These are phyloP conservation scores for Micrasema longulum DNA, from an alignment of 1,140 invertebrate genomes.

Conservation along the genomic window DNA sequence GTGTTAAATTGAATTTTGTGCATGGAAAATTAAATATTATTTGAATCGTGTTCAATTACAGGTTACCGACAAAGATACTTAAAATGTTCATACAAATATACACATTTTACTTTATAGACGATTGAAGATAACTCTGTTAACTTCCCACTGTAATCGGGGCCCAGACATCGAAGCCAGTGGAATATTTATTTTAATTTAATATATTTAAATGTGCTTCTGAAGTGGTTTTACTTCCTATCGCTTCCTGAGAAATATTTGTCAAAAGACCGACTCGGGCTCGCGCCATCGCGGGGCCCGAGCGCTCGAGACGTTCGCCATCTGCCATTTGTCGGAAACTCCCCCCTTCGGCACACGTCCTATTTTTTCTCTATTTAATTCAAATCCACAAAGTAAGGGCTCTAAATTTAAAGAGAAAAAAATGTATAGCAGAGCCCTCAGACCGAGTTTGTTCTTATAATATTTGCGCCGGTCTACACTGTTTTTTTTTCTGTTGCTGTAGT, in stretches of 20 bases:
- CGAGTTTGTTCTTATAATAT: constrained; percentile 38
- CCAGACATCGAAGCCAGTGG: too few species aligned
- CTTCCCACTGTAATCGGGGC: too few species aligned
- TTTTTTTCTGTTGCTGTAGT: not conserved
- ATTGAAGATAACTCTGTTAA: too few species aligned
- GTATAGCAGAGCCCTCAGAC: constrained; percentile 18
- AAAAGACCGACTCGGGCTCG: constrained; percentile 44
- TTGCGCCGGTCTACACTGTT: constrained; percentile 12
- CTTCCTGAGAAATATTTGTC: constrained; percentile 46
- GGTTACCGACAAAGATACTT: too few species aligned
- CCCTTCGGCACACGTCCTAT: constrained; percentile 47
- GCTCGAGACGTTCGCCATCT: constrained; percentile 32
- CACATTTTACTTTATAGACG: too few species aligned
- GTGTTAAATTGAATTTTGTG: too few species aligned
- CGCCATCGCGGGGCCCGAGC: constrained; percentile 5
- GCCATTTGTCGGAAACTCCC: constrained; percentile 53
- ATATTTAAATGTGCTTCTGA: not conserved
- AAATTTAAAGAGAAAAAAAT: constrained; percentile 34
- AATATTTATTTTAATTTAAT: too few species aligned
- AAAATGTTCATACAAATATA: too few species aligned
- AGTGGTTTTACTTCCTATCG: constrained; percentile 41
- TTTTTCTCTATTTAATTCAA: constrained; percentile 50
- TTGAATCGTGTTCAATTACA: too few species aligned
- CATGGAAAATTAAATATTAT: too few species aligned
- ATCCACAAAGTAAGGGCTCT: constrained; percentile 44